Conservation (phyloP, 2,888 invertebrate species). For the Luffia ferchaultella region DNA sequence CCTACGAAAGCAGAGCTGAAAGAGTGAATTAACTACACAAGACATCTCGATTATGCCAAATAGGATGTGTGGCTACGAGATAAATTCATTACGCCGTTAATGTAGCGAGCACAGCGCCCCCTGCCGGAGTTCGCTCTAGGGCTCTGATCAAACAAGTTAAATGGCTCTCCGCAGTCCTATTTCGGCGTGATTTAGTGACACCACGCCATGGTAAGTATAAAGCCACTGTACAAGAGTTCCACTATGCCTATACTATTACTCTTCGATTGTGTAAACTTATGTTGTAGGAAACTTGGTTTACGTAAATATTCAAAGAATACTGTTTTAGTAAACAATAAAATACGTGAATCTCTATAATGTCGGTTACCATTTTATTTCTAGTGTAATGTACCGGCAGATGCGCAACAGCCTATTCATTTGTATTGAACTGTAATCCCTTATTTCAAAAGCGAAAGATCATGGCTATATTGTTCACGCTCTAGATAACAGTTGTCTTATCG, state of each 20-base stretch:
- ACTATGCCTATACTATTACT: too few relatives aligned
- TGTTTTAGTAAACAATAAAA: too few relatives aligned
- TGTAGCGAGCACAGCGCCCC: neutral
- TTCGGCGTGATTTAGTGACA: neutral
- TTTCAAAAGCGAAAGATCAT: neutral
- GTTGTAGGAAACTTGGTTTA: too few relatives aligned
- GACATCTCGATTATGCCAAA: neutral
- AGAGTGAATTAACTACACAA: neutral
- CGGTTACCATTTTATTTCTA: too few relatives aligned
- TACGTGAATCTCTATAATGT: too few relatives aligned
- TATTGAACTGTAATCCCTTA: too few relatives aligned
- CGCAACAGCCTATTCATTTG: too few relatives aligned
- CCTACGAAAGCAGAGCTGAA: neutral
- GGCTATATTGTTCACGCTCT: neutral
- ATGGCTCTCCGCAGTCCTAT: neutral
- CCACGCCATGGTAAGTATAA: too few relatives aligned
- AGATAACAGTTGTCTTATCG: neutral
- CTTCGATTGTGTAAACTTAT: too few relatives aligned
- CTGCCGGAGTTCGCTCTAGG: neutral
- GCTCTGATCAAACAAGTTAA: neutral
- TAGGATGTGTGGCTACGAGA: neutral
- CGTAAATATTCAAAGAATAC: too few relatives aligned
- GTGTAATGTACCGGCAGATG: too few relatives aligned
- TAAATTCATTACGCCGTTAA: neutral
- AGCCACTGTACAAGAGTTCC: too few relatives aligned